These are phyloP conservation scores for Cheilosia soror DNA, from an alignment of 2,888 invertebrate genomes.

Conservation along the genomic window DNA sequence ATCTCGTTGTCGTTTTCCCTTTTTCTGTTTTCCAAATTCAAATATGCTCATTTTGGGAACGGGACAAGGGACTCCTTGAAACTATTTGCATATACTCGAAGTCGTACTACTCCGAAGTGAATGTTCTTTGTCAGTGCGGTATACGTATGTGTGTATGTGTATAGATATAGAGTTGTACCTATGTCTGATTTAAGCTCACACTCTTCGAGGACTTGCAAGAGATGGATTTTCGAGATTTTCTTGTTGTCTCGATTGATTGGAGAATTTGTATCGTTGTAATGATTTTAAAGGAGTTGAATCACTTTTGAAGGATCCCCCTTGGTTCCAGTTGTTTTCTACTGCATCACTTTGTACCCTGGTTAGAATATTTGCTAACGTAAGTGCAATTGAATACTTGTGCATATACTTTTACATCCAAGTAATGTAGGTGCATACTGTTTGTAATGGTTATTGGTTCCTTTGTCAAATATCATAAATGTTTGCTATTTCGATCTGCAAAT, in stretches of 20 bases:
- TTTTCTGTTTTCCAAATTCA: conserved; percentile 36
- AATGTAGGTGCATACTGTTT: too few species aligned
- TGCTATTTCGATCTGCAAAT: conserved; percentile 3
- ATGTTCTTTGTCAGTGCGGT: conserved; percentile 42
- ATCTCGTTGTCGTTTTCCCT: neutral
- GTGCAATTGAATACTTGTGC: conserved; percentile 41
- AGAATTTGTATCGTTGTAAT: conserved; percentile 59
- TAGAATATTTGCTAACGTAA: conserved; percentile 26
- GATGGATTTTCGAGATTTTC: conserved; percentile 49
- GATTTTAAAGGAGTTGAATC: conserved; percentile 43
- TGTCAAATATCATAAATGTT: conserved; percentile 41
- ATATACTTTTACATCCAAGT: neutral
- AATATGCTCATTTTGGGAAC: conserved; percentile 51
- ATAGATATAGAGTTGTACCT: conserved; percentile 1
- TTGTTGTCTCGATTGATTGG: conserved; percentile 56
- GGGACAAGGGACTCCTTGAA: conserved; percentile 41
- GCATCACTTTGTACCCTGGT: conserved; percentile 9
- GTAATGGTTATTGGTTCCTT: conserved; percentile 34
- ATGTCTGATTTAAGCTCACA: conserved; percentile 26
- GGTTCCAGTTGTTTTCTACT: conserved; percentile 7
- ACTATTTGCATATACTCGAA: conserved; percentile 57
- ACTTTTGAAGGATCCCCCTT: neutral
- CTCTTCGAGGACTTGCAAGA: conserved; percentile 23
- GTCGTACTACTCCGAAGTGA: conserved; percentile 14
- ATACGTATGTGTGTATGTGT: neutral